phyloP scores from a whole-genome alignment of 2,888 invertebrate species.

The Cantharis nigra region DNA sequence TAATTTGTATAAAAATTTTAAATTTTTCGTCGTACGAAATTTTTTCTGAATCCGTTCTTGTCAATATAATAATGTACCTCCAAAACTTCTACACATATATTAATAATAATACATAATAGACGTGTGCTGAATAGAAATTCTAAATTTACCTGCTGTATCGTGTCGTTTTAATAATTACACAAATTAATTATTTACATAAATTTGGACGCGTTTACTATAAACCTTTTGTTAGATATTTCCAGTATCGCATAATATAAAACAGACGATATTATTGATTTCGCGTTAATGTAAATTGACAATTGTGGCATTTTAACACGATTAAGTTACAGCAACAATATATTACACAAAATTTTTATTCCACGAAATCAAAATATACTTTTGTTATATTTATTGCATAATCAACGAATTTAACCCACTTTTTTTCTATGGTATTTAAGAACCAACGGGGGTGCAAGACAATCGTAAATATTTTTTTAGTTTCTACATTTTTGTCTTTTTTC shows the following conservation, averaged over 20 bases:
- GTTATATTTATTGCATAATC: background rate
- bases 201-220: background rate
- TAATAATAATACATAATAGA: background rate
- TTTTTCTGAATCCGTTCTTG: background rate
- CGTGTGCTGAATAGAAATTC: background rate
- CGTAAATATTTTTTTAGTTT: too few species aligned
- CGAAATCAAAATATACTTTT: background rate
- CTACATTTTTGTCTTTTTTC: too few species aligned
- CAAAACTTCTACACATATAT: background rate
- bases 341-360: background rate
- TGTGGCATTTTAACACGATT: background rate
- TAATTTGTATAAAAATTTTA: background rate
- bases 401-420: background rate
- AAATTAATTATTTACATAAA: slow-evolving; percentile 3
- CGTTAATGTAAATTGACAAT: background rate
- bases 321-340: background rate
- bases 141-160: background rate
- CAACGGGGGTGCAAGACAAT: too few species aligned
- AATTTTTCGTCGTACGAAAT: background rate
- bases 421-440: too few species aligned
- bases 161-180: background rate
- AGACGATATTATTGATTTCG: background rate
- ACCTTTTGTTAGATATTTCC: background rate
- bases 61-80: background rate
- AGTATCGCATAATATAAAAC: background rate